A percentile compares a stretch with the other conserved stretches of the same genome.
These are phyloP conservation scores for Hydroisotoma schaefferi DNA, from an alignment of 2,888 invertebrate species.

Conservation along the genomic window DNA sequence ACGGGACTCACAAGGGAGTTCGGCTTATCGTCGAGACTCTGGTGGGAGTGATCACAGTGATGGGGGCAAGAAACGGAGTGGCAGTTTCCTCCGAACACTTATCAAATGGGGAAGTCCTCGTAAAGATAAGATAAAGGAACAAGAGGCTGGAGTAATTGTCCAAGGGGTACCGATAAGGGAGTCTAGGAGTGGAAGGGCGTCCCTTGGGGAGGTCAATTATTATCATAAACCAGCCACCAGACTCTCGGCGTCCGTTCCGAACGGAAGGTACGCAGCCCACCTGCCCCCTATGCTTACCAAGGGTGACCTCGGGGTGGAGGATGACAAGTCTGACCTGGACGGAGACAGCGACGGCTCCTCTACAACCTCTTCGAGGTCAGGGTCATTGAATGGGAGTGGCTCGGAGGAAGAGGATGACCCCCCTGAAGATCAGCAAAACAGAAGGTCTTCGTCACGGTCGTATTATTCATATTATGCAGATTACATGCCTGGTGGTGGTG, in stretches of 20 bases:
- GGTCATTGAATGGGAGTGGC: conserved; percentile 13
- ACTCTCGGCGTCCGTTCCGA: conserved; percentile 3
- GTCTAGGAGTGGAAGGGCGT: too few species aligned
- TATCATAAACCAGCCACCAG: neutral
- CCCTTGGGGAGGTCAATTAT: neutral
- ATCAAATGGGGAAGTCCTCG: conserved; percentile 46
- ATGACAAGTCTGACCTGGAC: neutral
- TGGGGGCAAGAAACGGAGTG: conserved; percentile 12
- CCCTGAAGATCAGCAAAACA: neutral
- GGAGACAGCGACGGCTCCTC: neutral
- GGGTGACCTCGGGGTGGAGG: neutral
- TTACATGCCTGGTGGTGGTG: neutral
- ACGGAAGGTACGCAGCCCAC: too few species aligned
- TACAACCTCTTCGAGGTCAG: neutral
- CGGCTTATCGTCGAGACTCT: neutral
- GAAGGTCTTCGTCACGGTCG: neutral
- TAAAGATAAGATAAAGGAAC: conserved; percentile 10
- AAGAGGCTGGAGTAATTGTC: neutral
- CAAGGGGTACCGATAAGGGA: too few species aligned
- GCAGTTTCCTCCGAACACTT: conserved; percentile 39
- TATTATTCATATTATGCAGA: conserved; percentile 28
- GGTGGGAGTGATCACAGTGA: conserved; percentile 18
- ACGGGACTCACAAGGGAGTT: conserved; percentile 24
- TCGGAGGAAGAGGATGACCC: conserved; percentile 11
- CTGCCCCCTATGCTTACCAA: neutral